Percentiles rank a stretch among this genome's conserved stretches.
Evolutionary conservation across 1,140 invertebrate genomes (phyloP).

Genomic region (Drosophila saltans): DNA sequence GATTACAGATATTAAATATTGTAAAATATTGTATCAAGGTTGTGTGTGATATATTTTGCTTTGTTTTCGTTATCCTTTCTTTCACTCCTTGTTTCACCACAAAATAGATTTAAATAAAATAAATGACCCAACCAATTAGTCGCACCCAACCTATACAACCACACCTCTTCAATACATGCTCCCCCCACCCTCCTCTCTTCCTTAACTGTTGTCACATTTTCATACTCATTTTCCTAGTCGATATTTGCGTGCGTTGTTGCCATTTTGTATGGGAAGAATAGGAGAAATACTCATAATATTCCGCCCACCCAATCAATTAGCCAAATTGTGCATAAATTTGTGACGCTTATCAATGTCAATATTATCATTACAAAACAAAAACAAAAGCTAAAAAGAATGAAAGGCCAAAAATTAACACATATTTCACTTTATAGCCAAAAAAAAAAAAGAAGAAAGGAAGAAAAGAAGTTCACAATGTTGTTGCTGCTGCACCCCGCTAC

Average conservation of each 20-base stretch:
- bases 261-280: slow-evolving; percentile 42
- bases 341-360: slow-evolving; percentile 81
- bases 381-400: slow-evolving; percentile 2
- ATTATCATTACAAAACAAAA: slow-evolving; percentile 78
- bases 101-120: slow-evolving; percentile 9
- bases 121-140: slow-evolving; percentile 7
- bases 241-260: slow-evolving; percentile 51
- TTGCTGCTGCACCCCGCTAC: slow-evolving; percentile 21
- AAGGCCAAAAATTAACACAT: slow-evolving; percentile 73
- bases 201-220: too few relatives aligned
- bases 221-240: background rate
- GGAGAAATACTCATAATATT: slow-evolving; percentile 4
- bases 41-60: background rate
- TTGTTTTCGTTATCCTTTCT: background rate
- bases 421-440: slow-evolving; percentile 75
- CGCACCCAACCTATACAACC: background rate
- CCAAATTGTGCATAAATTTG: slow-evolving; percentile 82
- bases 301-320: slow-evolving; percentile 72
- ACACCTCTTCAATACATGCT: background rate
- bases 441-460: slow-evolving; percentile 30
- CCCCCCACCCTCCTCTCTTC: background rate
- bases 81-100: background rate
- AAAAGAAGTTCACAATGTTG: slow-evolving; percentile 24
- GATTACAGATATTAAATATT: background rate
- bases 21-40: background rate